A percentile compares a stretch with the other conserved stretches of the same genome.
Evolutionary conservation across 1,140 invertebrate species (phyloP).

Genomic region (Pectinophora gossypiella): DNA sequence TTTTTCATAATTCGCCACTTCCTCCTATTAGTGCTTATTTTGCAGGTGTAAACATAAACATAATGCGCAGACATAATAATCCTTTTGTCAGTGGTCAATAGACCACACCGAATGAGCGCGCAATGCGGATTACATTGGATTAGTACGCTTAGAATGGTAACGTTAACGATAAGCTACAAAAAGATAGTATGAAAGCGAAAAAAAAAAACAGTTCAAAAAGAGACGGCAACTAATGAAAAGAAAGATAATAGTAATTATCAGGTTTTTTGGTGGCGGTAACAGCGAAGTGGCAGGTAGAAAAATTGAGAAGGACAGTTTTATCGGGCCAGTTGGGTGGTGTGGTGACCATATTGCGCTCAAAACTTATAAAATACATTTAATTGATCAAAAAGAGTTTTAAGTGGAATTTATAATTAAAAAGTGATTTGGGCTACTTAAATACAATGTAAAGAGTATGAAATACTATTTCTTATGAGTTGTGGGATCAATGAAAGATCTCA

Average conservation of each 20-base stretch:
- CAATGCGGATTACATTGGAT: conserved; percentile 14
- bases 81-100: conserved; percentile 16
- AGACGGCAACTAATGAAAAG: neutral
- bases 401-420: no score
- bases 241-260: neutral
- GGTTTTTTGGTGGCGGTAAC: neutral
- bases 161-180: neutral
- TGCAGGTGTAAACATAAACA: neutral
- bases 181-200: neutral
- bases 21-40: neutral
- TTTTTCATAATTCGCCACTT: neutral
- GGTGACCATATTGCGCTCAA: no score
- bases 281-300: neutral
- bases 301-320: neutral
- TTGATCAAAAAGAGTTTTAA: no score
- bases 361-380: no score
- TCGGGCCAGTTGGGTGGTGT: no score
- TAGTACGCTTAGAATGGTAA: conserved; percentile 5
- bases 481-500: no score
- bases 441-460: no score
- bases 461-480: no score
- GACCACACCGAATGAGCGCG: conserved; percentile 22
- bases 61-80: neutral
- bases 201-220: neutral
- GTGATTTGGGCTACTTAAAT: no score